phyloP scores from a whole-genome alignment of 2,113 vertebrate species.

The Etia nguti region DNA sequence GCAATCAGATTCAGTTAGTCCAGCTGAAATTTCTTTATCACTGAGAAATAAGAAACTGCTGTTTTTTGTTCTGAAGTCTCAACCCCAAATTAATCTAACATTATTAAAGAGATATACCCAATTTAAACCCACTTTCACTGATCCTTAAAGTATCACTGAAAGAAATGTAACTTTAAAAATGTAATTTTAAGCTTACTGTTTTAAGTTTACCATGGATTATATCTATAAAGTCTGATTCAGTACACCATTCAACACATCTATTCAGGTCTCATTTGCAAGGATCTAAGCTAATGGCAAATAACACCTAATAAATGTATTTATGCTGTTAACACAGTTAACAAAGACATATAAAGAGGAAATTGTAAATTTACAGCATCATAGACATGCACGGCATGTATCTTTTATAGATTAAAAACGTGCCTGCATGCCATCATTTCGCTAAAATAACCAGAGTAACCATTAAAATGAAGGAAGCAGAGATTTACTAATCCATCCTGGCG shows the following conservation, averaged over 20 bases:
- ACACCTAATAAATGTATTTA: background rate
- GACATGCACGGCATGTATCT: background rate
- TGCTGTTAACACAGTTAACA: background rate
- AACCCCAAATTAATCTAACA: background rate
- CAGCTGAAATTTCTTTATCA: background rate
- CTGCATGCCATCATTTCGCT: background rate
- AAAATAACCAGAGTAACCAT: background rate
- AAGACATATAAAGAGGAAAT: background rate
- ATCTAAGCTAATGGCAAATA: background rate
- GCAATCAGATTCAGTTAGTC: background rate
- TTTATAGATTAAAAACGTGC: background rate
- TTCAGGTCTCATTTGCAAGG: background rate
- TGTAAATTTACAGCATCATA: background rate
- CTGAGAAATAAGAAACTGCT: background rate
- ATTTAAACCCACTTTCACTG: background rate
- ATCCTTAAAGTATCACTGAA: background rate
- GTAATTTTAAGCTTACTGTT: background rate
- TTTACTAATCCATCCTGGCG: conserved; percentile 36
- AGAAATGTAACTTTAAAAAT: background rate
- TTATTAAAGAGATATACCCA: background rate
- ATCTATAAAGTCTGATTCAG: background rate
- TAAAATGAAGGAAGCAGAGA: conserved; percentile 18
- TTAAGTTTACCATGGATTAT: background rate
- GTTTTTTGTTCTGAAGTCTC: background rate
- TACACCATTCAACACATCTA: background rate